Evolutionary conservation across 64 coral and sea anemone genomes (phyloP), one percentile per base, ranked within the genome.

Genomic region (Anthopleura sola): DNA sequence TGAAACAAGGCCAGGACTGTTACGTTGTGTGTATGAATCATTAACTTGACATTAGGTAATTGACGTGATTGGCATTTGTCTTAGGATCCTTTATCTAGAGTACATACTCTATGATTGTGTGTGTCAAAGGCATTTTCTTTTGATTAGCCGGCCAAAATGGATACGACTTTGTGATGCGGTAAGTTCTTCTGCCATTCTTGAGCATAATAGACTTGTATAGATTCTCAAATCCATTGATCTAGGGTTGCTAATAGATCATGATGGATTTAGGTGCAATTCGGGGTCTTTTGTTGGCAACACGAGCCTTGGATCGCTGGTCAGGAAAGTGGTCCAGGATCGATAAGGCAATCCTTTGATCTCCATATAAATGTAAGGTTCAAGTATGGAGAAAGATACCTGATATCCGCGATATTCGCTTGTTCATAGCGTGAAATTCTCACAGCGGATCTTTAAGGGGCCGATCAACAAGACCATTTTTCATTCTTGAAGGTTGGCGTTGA

Each of bases 401-500:
- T 71, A 71, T 71, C 66, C 28, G 13, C 4, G 29, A 71, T 71
- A 71, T 71, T 71, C 66, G n/a, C 6, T 34, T 34, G 7, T 71
- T 29, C 9, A 38, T 81, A 81, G 78, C 78, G 78, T 81, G 78
- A 81, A 81, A 81, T 48, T 13, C 26, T 31, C 34, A 18, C 38
- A 46, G 38, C 19, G 66, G 66, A 71, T 46, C 39, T 37, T 23
- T 18, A 38, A 79, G 23, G 49, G 38, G 39, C 78, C 78, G 39
- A 83, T 83, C 82, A 83, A 48, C 82, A 83, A 83, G 82, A 60
- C 48, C 82, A 83, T 83, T 83, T 83, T 83, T 83, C 82, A 83
- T 83, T 60, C 32, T 83, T 83, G 82, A 83, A 83, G 82, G 82
- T 39, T 83, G 82, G 48, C 49, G 18, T 49, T 79, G 38, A 79